phyloP scores from a whole-genome alignment of 2,888 invertebrate species.

The Pandemis cinnamomeana region DNA sequence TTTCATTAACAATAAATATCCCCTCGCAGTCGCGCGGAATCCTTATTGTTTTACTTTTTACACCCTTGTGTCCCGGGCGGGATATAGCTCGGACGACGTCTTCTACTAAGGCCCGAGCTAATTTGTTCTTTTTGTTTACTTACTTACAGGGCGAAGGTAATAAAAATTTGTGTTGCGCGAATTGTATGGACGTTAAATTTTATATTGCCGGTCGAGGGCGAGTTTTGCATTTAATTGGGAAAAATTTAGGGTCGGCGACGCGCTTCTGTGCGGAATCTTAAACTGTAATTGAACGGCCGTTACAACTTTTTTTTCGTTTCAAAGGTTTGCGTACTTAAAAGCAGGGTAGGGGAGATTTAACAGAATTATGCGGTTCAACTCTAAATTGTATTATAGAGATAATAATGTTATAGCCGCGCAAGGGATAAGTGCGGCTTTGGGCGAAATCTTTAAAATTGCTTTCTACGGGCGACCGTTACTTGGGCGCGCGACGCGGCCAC shows the following conservation, averaged over 20 bases:
- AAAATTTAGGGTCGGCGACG: conserved; percentile 81
- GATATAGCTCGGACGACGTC: conserved; percentile 72
- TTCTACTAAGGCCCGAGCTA: conserved; percentile 72
- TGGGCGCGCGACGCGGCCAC: conserved; percentile 59
- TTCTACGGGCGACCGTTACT: conserved; percentile 57
- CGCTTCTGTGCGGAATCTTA: conserved; percentile 82
- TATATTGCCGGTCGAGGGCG: conserved; percentile 77
- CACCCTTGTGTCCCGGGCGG: conserved; percentile 82
- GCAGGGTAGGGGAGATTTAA: conserved; percentile 56
- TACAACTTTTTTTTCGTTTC: conserved; percentile 77
- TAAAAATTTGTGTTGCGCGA: conserved; percentile 85
- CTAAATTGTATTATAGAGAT: conserved; percentile 34
- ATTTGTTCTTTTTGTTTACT: conserved; percentile 84
- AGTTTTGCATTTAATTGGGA: conserved; percentile 84
- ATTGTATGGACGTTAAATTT: conserved; percentile 84
- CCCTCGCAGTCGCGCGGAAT: conserved; percentile 80
- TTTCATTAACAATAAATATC: conserved; percentile 86
- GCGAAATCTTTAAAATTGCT: conserved; percentile 34
- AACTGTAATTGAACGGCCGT: conserved; percentile 80
- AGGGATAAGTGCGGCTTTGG: conserved; percentile 36
- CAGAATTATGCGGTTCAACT: conserved; percentile 36
- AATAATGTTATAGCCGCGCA: conserved; percentile 25
- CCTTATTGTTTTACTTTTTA: conserved; percentile 85
- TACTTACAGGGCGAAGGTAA: conserved; percentile 78
- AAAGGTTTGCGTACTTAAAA: conserved; percentile 72